Base-by-base conservation (phyloP, 1,140 invertebrate genomes). In the Temnothorax nylanderi region DNA sequence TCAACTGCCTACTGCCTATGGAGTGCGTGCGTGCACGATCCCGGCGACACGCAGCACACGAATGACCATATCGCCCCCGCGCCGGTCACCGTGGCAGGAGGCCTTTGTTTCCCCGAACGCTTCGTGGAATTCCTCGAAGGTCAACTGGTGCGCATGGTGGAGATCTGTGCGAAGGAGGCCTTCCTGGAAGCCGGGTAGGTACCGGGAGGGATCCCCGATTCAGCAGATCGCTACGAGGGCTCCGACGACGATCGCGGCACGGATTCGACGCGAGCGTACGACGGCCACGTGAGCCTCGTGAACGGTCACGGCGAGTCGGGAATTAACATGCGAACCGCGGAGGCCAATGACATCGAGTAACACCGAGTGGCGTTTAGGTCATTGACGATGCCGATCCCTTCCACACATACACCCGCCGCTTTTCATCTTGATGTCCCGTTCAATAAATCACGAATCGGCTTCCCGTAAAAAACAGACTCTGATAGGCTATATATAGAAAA, bases 291-390 rank as follows among this genome's bases (percentile, higher is more conserved):
- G 37, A 6, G 37, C 37, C 37, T 5, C 6, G 37, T 92, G 89
- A 92, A 72, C 76, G 85, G n/a, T n/a, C 64, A 60, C 76, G 60
- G 21, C 60, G 80, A 56, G 47, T 21, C 41, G 26, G 47, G 88
- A 87, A 92, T 92, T 92, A 92, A 92, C 91, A 92, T 91, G 87
- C 91, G 86, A 89, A 88, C 51, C 77, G 74, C 86, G 87, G 87
- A 91, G 92, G 91, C 92, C 92, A 93, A 92, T 92, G 92, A 93
- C 92, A 93, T 91, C 91, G 86, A 92, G 85, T 93, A 92, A 92
- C 92, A 93, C 91, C 88, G 84, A 84, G 54, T 87, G 75, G 47
- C 88, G 86, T 89, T 88, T 62, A 78, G 88, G 77, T 90, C 89
- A 87, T 72, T 41, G 78, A 34, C 41, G 89, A 90, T 67, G 37